Conservation (phyloP, 2,113 vertebrate genomes). For the Solea senegalensis region DNA sequence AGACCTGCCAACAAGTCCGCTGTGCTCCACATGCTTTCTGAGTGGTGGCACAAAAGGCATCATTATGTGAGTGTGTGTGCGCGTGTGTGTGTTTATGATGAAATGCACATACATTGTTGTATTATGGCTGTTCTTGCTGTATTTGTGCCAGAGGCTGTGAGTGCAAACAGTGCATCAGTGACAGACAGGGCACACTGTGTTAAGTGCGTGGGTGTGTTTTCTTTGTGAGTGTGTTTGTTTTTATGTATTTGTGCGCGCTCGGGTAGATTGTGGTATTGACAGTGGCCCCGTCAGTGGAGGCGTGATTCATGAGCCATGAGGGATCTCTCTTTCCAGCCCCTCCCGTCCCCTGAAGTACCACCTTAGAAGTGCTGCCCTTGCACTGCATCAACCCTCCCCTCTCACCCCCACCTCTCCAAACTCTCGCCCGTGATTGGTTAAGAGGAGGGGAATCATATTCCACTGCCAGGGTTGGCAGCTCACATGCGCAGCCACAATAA, state of each 20-base stretch:
- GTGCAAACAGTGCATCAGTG: slow-evolving; percentile 43
- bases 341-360: slow-evolving; percentile 39
- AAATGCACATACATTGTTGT: neutral
- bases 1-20: slow-evolving; percentile 23
- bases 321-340: slow-evolving; percentile 42
- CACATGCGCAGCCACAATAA: slow-evolving; percentile 47
- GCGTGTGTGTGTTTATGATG: neutral
- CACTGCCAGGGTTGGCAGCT: slow-evolving; percentile 62
- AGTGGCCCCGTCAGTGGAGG: slow-evolving; percentile 41
- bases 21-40: neutral
- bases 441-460: slow-evolving; percentile 65
- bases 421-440: slow-evolving; percentile 66
- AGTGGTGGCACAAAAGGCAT: slow-evolving; percentile 30
- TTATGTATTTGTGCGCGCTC: slow-evolving; percentile 23
- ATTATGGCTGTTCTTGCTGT: slow-evolving; percentile 31
- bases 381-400: slow-evolving; percentile 56
- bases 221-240: slow-evolving; percentile 5
- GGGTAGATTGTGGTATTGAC: slow-evolving; percentile 55
- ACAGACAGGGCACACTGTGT: slow-evolving; percentile 45
- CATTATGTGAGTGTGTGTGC: slow-evolving; percentile 18
- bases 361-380: slow-evolving; percentile 78
- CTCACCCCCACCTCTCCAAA: slow-evolving; percentile 59
- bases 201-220: slow-evolving; percentile 47
- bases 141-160: slow-evolving; percentile 39
- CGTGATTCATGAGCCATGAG: slow-evolving; percentile 72